Evolutionary conservation across 2,113 vertebrate genomes (phyloP).

Genomic region (Pan paniscus): DNA sequence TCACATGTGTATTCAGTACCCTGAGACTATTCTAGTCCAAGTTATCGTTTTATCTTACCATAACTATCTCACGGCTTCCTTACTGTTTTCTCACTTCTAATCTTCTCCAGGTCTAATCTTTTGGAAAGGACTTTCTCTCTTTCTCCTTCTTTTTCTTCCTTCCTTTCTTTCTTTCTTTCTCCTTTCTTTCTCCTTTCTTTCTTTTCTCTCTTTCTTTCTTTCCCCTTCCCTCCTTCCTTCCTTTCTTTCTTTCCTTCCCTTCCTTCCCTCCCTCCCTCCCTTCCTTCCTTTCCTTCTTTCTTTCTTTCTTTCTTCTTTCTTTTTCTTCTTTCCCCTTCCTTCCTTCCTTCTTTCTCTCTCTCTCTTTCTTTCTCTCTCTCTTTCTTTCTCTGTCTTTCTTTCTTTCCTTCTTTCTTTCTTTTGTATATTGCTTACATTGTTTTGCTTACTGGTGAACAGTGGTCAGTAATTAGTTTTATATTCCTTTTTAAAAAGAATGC

Average conservation of each 20-base stretch:
- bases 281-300: too few species aligned
- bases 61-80: neutral
- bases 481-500: neutral
- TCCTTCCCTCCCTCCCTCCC: fast-evolving
- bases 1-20: neutral
- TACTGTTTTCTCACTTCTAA: neutral
- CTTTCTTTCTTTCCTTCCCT: neutral
- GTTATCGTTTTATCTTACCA: too few species aligned
- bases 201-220: too few species aligned
- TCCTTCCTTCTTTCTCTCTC: fast-evolving
- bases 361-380: too few species aligned
- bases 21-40: neutral
- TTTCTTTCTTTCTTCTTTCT: too few species aligned
- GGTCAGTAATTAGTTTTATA: neutral
- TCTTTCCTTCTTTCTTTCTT: too few species aligned
- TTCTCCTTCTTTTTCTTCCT: fast-evolving
- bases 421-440: neutral
- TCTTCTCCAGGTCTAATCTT: neutral
- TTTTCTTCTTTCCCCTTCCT: too few species aligned
- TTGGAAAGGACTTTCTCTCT: too few species aligned
- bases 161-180: fast-evolving
- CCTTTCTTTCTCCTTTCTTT: fast-evolving
- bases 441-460: neutral
- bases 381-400: too few species aligned
- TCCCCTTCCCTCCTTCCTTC: neutral